Evolutionary conservation across 2,888 invertebrate genomes (phyloP).

Genomic region (Drosophila merina): DNA sequence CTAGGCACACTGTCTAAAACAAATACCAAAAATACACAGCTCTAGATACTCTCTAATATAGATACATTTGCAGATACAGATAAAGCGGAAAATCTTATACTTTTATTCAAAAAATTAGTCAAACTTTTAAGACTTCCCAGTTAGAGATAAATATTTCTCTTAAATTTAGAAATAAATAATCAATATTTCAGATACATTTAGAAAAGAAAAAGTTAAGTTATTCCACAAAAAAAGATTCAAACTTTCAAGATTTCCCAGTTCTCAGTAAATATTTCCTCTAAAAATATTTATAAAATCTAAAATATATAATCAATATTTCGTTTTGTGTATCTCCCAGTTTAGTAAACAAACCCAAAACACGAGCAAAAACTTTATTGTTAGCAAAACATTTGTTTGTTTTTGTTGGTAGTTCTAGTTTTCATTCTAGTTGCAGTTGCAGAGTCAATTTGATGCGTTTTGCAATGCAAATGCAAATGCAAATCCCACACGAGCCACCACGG

Average conservation of each 20-base stretch:
- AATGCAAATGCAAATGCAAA: constrained; percentile 37
- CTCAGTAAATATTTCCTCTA: too few species aligned
- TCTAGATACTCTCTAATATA: not conserved
- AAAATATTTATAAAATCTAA: too few species aligned
- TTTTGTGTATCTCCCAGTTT: not conserved
- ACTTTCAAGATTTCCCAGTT: too few species aligned
- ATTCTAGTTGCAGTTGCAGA: constrained; percentile 27
- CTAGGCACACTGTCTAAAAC: constrained; percentile 28
- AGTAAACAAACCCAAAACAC: not conserved
- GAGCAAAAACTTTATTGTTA: not conserved
- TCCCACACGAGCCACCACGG: constrained; percentile 26
- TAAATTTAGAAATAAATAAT: not conserved
- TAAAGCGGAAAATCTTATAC: too few species aligned
- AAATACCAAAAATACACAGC: constrained; percentile 5
- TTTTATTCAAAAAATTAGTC: too few species aligned
- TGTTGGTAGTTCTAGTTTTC: constrained; percentile 18
- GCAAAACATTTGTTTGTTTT: constrained; percentile 11
- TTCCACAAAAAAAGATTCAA: too few species aligned
- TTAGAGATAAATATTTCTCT: too few species aligned
- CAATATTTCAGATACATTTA: not conserved
- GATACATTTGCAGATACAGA: not conserved
- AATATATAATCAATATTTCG: not conserved
- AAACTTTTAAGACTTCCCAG: too few species aligned
- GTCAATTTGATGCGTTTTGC: constrained; percentile 53
- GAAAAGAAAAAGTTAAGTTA: not conserved